Evolutionary conservation across 2,888 invertebrate species (phyloP), one percentile per base, ranked within the genome.

Genomic region (Drosophila hamatofila): DNA sequence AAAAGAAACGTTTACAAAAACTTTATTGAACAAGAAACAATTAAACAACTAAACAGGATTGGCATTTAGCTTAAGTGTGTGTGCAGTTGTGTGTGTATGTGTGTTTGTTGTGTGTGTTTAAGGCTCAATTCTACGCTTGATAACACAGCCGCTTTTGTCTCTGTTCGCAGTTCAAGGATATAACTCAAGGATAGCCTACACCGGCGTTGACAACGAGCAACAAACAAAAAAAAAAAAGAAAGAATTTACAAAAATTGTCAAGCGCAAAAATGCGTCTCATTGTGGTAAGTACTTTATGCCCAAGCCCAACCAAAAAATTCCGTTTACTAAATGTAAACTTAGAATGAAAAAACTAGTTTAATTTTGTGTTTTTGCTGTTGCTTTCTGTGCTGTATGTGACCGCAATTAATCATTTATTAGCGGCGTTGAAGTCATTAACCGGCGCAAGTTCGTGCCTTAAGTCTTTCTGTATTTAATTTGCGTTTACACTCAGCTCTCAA

Each of bases 81-180:
- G 33, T 73, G 30, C 33, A 21, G 16, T n/a, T 52, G 66, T 78
- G 37, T 48, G 23, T 51, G 72, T 64, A 64, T 51, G 33, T 66
- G 52, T 59, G 27, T 51, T 48, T 72, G 52, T 55, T 70, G 51
- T 68, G 41, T 48, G 23, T 56, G 51, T n/a, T 37, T 52, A 44
- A 21, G 21, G 41, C n/a, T 44, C 41, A 58, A 39, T 70, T 59
- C 21, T 35, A 44, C 56, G 59, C 44, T 73, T 74, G 72, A 71
- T 78, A 82, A 75, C 58, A 33, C 33, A 49, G 75, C 66, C 79
- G 18, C 60, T 76, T 71, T 80, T 64, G 37, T 79, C 46, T 87
- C 67, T 49, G 75, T 88, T 82, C 60, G 61, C 86, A 88, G 90
- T 86, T 85, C 88, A 85, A 85, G 85, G 85, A 85, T 81, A 81